Percentiles rank a stretch among this genome's conserved stretches.
These are phyloP conservation scores for Calidris pygmaea DNA, from an alignment of 2,113 vertebrate genomes.

Conservation along the genomic window DNA sequence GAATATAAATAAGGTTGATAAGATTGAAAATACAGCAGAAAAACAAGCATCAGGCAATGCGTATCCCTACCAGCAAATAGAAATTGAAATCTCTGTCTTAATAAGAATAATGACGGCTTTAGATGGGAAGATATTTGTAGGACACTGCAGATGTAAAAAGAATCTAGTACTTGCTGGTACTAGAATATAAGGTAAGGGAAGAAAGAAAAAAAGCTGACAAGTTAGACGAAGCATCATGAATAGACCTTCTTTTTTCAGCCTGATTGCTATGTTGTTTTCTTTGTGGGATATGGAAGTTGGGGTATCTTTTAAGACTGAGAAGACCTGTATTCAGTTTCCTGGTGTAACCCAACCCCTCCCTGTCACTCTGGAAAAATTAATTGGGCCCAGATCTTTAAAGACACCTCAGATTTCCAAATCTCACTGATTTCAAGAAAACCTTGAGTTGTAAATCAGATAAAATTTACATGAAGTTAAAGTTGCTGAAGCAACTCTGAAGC, in stretches of 20 bases:
- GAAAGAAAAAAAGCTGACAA: not conserved
- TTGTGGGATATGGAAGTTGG: not conserved
- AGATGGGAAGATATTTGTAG: not conserved
- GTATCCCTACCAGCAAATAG: not conserved
- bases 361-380: not conserved
- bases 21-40: not conserved
- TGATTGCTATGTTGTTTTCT: not conserved
- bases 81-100: not conserved
- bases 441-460: not conserved
- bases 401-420: not conserved
- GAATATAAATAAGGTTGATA: not conserved
- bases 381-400: not conserved
- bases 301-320: not conserved
- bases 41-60: not conserved
- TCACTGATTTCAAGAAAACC: not conserved
- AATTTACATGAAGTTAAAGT: not conserved
- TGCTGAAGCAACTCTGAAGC: not conserved
- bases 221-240: not conserved
- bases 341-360: not conserved
- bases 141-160: not conserved
- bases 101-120: not conserved
- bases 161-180: not conserved
- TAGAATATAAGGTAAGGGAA: not conserved
- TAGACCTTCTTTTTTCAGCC: not conserved
- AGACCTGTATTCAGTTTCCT: not conserved